These are phyloP conservation scores for Belonocnema kinseyi DNA, from an alignment of 1,140 invertebrate species.

Conservation along the genomic window DNA sequence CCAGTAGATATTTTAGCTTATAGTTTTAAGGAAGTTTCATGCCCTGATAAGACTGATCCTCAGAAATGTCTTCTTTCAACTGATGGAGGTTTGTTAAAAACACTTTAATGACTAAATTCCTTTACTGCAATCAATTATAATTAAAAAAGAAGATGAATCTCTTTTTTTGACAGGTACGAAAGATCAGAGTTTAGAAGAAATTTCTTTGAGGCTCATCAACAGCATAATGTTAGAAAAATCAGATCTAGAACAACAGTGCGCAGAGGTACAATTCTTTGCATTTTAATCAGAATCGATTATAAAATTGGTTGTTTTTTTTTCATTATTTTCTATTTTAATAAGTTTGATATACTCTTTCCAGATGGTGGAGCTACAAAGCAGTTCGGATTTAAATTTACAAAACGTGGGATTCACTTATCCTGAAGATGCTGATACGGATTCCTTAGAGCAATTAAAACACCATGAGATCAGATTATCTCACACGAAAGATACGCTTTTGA, in stretches of 20 bases:
- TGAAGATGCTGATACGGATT: slow-evolving; percentile 79
- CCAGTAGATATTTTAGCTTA: slow-evolving; percentile 57
- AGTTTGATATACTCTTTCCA: slow-evolving; percentile 60
- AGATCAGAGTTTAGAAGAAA: slow-evolving; percentile 85
- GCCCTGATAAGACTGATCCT: slow-evolving; percentile 42
- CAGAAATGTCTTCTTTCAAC: slow-evolving; percentile 62
- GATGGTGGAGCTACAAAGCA: slow-evolving; percentile 79
- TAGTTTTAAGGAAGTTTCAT: slow-evolving; percentile 55
- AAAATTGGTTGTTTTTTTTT: too few relatives aligned
- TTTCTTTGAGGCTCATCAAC: slow-evolving; percentile 83
- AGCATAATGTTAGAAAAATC: slow-evolving; percentile 81
- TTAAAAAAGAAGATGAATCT: slow-evolving; percentile 57
- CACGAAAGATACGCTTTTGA: slow-evolving; percentile 79
- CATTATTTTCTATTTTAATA: slow-evolving; percentile 31
- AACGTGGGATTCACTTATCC: slow-evolving; percentile 82
- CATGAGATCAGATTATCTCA: slow-evolving; percentile 80
- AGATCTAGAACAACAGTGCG: slow-evolving; percentile 81
- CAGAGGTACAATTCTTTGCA: slow-evolving; percentile 64
- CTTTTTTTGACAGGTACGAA: slow-evolving; percentile 58
- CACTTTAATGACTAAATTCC: slow-evolving; percentile 71
- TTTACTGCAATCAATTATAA: slow-evolving; percentile 77
- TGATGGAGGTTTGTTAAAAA: slow-evolving; percentile 55
- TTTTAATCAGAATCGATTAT: slow-evolving; percentile 38
- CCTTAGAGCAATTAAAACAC: slow-evolving; percentile 80
- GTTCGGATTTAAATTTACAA: slow-evolving; percentile 76